Percentiles rank a stretch among this genome's conserved stretches.
phyloP scores from a whole-genome alignment of 2,888 invertebrate genomes.

The Lydus trimaculatus region DNA sequence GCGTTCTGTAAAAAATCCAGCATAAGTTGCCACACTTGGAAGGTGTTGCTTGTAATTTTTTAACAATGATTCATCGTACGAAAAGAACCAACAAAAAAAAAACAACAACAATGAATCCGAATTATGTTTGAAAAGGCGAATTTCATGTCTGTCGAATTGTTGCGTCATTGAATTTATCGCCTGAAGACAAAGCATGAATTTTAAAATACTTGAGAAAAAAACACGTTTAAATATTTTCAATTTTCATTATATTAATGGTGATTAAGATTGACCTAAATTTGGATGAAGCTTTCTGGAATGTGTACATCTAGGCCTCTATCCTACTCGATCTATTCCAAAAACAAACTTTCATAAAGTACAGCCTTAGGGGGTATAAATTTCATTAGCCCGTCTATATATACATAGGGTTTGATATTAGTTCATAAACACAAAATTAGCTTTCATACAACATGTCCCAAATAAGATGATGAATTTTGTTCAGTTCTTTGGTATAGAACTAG shows the following conservation, averaged over 20 bases:
- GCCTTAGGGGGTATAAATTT: neutral
- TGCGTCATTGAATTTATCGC: neutral
- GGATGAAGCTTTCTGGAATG: neutral
- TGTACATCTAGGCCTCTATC: neutral
- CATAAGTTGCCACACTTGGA: neutral
- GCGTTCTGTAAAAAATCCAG: neutral
- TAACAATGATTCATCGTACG: slow-evolving; percentile 13
- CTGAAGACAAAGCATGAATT: neutral
- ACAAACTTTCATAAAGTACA: neutral
- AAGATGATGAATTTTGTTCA: neutral
- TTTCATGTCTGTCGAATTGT: slow-evolving; percentile 10
- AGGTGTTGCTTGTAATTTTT: neutral
- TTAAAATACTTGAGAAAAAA: neutral
- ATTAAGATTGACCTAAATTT: neutral
- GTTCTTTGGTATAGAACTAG: neutral
- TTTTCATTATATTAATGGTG: neutral
- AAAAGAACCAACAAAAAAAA: too few relatives aligned
- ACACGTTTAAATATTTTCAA: neutral
- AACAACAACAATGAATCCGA: too few relatives aligned
- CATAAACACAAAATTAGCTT: neutral
- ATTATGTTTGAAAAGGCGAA: too few relatives aligned
- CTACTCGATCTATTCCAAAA: neutral
- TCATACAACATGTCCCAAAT: neutral
- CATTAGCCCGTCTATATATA: neutral
- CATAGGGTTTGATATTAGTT: neutral